Percentiles rank a stretch among this genome's conserved stretches.
Evolutionary conservation across 2,113 vertebrate species (phyloP).

Genomic region (Pollachius pollachius): DNA sequence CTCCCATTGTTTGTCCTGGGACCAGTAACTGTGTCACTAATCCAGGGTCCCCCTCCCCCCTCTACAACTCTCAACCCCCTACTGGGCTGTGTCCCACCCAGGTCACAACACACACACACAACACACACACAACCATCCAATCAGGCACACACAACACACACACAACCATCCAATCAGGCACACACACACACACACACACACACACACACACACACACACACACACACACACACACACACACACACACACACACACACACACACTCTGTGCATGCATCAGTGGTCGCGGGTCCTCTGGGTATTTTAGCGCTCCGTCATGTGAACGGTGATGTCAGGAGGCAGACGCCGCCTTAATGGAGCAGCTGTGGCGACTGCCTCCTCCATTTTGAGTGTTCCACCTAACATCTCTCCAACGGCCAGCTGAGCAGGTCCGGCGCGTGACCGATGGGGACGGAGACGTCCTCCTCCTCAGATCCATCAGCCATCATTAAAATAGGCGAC

Average conservation of each 20-base stretch:
- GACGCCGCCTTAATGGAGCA: constrained; percentile 68
- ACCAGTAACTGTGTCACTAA: constrained; percentile 73
- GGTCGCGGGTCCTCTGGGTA: constrained; percentile 60
- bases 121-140: background rate
- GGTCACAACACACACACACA: constrained; percentile 46
- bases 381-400: constrained; percentile 58
- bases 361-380: constrained; percentile 70
- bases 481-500: too few relatives aligned
- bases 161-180: constrained; percentile 18
- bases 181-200: constrained; percentile 33
- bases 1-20: constrained; percentile 75
- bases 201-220: constrained; percentile 13
- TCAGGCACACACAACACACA: constrained; percentile 1
- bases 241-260: constrained; percentile 32
- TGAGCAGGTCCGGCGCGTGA: constrained; percentile 42
- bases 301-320: constrained; percentile 71
- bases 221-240: background rate
- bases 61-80: constrained; percentile 39
- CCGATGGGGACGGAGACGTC: constrained; percentile 11
- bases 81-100: constrained; percentile 51
- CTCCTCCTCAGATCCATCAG: constrained; percentile 22
- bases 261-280: constrained; percentile 48
- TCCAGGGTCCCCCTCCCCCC: constrained; percentile 35
- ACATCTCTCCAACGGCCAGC: constrained; percentile 64
- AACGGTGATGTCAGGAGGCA: constrained; percentile 70